Percentiles rank a stretch among this genome's conserved stretches.
phyloP scores from a whole-genome alignment of 2,888 invertebrate species.

The Monochamus alternatus region DNA sequence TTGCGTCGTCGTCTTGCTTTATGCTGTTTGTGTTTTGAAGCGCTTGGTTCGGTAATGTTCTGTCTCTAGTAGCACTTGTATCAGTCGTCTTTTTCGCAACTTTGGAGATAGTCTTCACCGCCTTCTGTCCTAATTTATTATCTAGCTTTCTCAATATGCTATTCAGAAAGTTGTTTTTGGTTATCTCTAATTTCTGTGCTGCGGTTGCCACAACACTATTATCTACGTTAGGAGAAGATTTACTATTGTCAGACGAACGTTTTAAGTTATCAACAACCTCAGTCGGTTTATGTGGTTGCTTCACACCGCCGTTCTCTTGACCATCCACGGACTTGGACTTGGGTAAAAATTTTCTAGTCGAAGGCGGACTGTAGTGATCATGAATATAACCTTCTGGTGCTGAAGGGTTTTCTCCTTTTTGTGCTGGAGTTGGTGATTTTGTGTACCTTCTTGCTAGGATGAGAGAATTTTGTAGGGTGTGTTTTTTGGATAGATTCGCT shows the following conservation, averaged over 20 bases:
- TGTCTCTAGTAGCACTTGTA: slow-evolving; percentile 12
- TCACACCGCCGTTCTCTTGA: slow-evolving; percentile 18
- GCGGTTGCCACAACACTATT: slow-evolving; percentile 20
- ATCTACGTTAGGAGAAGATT: slow-evolving; percentile 46
- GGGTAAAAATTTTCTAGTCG: slow-evolving; percentile 53
- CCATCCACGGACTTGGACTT: slow-evolving; percentile 57
- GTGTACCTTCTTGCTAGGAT: slow-evolving; percentile 59
- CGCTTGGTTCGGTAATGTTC: slow-evolving; percentile 21
- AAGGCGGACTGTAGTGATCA: slow-evolving; percentile 66
- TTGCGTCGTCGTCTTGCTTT: slow-evolving; percentile 20
- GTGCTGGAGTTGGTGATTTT: slow-evolving; percentile 47
- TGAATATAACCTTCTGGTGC: slow-evolving; percentile 63
- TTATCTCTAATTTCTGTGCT: slow-evolving; percentile 33
- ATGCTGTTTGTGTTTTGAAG: slow-evolving; percentile 11
- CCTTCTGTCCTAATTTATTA: slow-evolving; percentile 50
- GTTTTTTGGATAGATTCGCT: slow-evolving; percentile 33
- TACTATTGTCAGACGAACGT: slow-evolving; percentile 23
- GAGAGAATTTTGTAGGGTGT: slow-evolving; percentile 56
- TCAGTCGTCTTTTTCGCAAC: slow-evolving; percentile 37
- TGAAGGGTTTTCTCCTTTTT: slow-evolving; percentile 45
- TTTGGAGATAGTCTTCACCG: slow-evolving; percentile 43
- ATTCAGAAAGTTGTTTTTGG: slow-evolving; percentile 41
- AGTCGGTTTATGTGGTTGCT: neutral
- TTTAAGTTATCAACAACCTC: neutral
- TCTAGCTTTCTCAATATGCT: slow-evolving; percentile 41